Percentiles rank a stretch among this genome's conserved stretches.
Conservation (phyloP, 2,797 vertebrate species). For the Remorina albescens region DNA sequence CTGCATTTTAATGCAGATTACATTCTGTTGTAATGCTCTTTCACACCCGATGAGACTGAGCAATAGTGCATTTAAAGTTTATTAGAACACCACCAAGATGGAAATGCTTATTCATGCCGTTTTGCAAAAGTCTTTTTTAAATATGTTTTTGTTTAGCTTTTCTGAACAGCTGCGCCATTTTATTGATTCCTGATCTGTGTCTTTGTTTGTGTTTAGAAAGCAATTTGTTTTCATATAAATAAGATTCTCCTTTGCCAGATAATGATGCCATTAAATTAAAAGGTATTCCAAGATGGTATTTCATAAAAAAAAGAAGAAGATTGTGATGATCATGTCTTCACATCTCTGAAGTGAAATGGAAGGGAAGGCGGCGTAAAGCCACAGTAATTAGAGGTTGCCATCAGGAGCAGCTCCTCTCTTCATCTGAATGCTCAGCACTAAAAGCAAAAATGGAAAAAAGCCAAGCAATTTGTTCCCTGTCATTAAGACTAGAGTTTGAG, state of each 20-base stretch:
- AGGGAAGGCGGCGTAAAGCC: slow-evolving; percentile 26
- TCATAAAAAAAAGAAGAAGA: slow-evolving; percentile 33
- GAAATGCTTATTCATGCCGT: too few species aligned
- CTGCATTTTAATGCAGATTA: too few species aligned
- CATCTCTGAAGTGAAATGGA: slow-evolving; percentile 43
- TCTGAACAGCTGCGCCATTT: too few species aligned
- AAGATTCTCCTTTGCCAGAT: not conserved
- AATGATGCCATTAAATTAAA: slow-evolving; percentile 26
- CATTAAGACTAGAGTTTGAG: slow-evolving; percentile 65
- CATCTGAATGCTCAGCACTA: slow-evolving; percentile 42
- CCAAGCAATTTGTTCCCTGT: slow-evolving; percentile 71
- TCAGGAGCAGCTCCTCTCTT: slow-evolving; percentile 36
- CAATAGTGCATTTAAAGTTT: too few species aligned
- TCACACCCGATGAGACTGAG: too few species aligned
- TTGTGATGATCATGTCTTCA: slow-evolving; percentile 23
- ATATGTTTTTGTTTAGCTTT: too few species aligned
- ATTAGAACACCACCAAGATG: too few species aligned
- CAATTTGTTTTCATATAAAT: too few species aligned
- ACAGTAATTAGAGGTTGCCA: slow-evolving; percentile 57
- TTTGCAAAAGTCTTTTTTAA: too few species aligned
- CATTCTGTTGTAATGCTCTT: too few species aligned
- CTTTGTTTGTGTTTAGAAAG: too few species aligned
- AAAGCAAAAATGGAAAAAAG: slow-evolving; percentile 55
- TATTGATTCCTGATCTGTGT: too few species aligned
- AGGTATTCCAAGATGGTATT: slow-evolving; percentile 10